phyloP scores from a whole-genome alignment of 2,113 vertebrate species.

The Elachura formosa region DNA sequence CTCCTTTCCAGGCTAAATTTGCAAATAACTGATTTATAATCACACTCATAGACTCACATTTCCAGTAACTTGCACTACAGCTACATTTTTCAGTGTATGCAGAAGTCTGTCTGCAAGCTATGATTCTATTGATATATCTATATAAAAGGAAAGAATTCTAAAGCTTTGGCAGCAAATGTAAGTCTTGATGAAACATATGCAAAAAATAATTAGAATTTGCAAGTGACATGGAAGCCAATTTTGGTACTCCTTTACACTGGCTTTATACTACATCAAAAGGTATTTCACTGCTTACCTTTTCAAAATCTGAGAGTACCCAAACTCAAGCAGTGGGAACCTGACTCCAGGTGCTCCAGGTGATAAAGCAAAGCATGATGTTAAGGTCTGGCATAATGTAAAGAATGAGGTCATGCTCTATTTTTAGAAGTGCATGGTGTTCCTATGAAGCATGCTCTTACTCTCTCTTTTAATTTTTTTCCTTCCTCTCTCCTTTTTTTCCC shows the following conservation, averaged over 20 bases:
- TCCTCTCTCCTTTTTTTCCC: neutral
- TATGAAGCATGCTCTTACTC: neutral
- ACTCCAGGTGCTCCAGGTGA: conserved; percentile 52
- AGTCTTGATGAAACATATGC: neutral
- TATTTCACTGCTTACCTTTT: neutral
- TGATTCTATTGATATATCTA: neutral
- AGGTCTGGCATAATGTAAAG: neutral
- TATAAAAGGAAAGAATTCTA: neutral
- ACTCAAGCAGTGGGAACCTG: neutral
- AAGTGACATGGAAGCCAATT: neutral
- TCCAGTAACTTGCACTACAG: neutral
- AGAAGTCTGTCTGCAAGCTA: neutral
- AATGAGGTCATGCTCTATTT: conserved; percentile 60
- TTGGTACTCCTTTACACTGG: neutral
- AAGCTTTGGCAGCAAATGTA: conserved; percentile 3
- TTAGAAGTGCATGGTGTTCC: conserved; percentile 25
- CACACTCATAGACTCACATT: neutral
- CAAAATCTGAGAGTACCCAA: conserved; percentile 36
- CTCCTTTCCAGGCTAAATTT: neutral
- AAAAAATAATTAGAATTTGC: conserved; percentile 20
- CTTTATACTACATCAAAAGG: neutral
- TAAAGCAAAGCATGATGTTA: conserved; percentile 4
- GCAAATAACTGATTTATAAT: neutral
- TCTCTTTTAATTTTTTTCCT: neutral
- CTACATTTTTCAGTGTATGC: neutral